Percentiles rank a stretch among this genome's conserved stretches.
Conservation (phyloP, 2,888 invertebrate species). For the Diaperis boleti region DNA sequence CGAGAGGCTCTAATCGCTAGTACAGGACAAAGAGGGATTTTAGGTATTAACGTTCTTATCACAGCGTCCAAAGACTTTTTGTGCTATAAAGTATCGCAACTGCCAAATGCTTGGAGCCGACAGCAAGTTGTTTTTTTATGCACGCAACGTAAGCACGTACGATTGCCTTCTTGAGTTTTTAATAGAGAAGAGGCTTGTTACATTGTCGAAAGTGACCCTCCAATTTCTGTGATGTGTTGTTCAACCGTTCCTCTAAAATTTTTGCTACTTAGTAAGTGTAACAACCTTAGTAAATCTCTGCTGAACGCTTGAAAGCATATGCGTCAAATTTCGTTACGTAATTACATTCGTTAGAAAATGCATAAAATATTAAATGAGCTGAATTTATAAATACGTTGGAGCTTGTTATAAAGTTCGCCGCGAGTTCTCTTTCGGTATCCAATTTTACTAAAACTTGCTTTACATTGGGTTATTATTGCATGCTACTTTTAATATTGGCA, state of each 20-base stretch:
- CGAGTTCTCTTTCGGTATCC: too few relatives aligned
- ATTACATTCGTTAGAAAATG: background rate
- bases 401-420: background rate
- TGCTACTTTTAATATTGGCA: too few relatives aligned
- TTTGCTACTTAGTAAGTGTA: too few relatives aligned
- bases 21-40: constrained; percentile 24
- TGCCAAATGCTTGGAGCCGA: background rate
- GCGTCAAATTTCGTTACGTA: background rate
- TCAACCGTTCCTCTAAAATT: too few relatives aligned
- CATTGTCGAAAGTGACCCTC: background rate
- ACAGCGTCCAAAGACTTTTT: constrained; percentile 2
- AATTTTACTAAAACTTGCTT: too few relatives aligned
- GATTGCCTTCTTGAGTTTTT: constrained; percentile 6
- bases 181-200: constrained; percentile 1
- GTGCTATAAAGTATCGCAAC: constrained; percentile 10
- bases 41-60: constrained; percentile 15
- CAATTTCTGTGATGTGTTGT: too few relatives aligned
- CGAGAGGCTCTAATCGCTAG: constrained; percentile 11
- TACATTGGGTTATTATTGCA: too few relatives aligned
- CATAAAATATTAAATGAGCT: background rate
- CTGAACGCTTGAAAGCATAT: background rate
- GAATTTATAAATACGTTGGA: background rate
- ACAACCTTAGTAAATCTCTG: background rate
- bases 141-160: background rate
- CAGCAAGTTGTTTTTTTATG: background rate